phyloP scores from a whole-genome alignment of 2,113 vertebrate genomes.

The Hydropotes inermis region DNA sequence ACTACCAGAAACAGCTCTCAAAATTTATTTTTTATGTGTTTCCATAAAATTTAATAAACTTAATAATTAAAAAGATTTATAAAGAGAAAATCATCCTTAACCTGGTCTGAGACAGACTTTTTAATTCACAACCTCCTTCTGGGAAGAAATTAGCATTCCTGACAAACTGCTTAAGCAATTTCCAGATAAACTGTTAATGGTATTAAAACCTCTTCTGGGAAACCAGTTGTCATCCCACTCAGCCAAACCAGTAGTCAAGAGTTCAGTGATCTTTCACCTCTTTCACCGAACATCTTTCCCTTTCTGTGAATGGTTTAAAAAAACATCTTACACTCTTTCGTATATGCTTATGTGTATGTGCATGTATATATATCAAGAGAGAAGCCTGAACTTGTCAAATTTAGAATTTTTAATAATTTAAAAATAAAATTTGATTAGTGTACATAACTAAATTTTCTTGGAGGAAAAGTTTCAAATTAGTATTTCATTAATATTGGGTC shows the following conservation, averaged over 20 bases:
- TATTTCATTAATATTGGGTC: background rate
- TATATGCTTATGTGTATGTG: background rate
- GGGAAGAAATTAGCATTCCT: slow-evolving; percentile 56
- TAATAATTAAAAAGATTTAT: background rate
- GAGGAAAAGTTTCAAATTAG: background rate
- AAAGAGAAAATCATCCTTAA: slow-evolving; percentile 21
- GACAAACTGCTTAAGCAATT: slow-evolving; percentile 42
- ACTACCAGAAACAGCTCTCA: background rate
- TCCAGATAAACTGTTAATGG: slow-evolving; percentile 53
- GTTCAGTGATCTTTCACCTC: background rate
- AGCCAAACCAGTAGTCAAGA: background rate
- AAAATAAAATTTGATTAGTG: background rate
- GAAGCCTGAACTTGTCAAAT: background rate
- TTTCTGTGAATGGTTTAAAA: background rate
- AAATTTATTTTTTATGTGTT: background rate
- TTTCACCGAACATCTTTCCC: background rate
- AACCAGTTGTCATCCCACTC: slow-evolving; percentile 16
- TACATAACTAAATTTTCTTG: background rate
- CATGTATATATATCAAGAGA: background rate
- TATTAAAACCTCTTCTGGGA: slow-evolving; percentile 57
- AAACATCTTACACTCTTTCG: background rate
- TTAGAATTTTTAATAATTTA: background rate
- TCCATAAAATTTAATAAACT: background rate
- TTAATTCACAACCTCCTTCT: slow-evolving; percentile 54
- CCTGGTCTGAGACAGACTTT: background rate